phyloP scores from a whole-genome alignment of 2,113 vertebrate genomes.

The Scomber colias region DNA sequence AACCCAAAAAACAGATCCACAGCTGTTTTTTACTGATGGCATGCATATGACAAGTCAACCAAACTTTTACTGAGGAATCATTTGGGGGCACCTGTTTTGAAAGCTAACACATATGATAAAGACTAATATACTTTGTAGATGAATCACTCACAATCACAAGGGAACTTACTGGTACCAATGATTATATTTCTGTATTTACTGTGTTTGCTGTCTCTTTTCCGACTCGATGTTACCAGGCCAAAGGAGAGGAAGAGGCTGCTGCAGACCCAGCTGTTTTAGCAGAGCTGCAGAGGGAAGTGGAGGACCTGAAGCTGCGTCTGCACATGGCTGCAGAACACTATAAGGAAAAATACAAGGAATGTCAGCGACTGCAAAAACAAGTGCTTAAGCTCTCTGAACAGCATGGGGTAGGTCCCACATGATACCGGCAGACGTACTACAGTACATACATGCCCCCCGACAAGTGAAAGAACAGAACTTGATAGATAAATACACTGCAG shows the following conservation, averaged over 20 bases:
- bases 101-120: not conserved
- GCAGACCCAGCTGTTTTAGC: conserved; percentile 84
- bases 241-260: conserved; percentile 80
- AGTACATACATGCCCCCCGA: not conserved
- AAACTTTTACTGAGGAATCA: not conserved
- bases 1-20: not conserved
- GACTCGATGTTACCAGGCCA: conserved; percentile 50
- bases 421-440: not conserved
- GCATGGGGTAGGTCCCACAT: conserved; percentile 87
- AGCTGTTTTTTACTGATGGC: not conserved
- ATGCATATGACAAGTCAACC: no score
- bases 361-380: conserved; percentile 96
- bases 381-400: conserved; percentile 91
- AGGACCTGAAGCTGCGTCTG: conserved; percentile 96
- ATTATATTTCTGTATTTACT: not conserved
- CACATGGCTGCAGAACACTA: conserved; percentile 99
- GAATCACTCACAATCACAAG: not conserved
- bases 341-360: conserved; percentile 99
- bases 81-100: not conserved
- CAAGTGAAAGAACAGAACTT: conserved; percentile 23
- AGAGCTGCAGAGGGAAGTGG: conserved; percentile 95
- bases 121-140: not conserved
- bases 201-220: conserved; percentile 1
- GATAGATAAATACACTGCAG: not conserved
- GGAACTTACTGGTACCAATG: not conserved